Base-by-base conservation (phyloP, 2,113 vertebrate species). In the Semnornis frantzii region DNA sequence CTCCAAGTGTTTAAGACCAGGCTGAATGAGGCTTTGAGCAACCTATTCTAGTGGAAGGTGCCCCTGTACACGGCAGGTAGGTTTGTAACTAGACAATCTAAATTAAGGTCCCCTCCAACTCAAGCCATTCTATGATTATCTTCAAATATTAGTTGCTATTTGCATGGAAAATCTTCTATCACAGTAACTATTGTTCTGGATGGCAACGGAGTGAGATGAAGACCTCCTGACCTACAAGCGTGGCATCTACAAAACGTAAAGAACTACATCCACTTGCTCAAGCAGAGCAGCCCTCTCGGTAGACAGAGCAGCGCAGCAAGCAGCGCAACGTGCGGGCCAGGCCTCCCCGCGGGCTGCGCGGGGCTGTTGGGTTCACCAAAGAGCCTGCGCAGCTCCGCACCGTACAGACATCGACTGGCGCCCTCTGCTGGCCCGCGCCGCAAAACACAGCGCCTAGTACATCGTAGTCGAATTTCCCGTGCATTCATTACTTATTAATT, bases 361-460 rank as follows among this genome's bases (percentile, higher is more conserved):
- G 25, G 30, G 25, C 63, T 28, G 15, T 52, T 21, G 57, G 68
- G 39, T 42, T 1, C 50, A n/a, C 0, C 8, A 13, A 55, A 4
- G 34, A 5, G 19, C 66, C 71, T 4, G 34, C 69, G 20, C 10
- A 58, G 75, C 39, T 71, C 62, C 31, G 4, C 13, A 44, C 21
- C 16, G 39, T 63, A 72, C 0, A 55, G 59, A 54, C 71, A 64
- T 83, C 25, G 68, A 19, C 31, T 65, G 15, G 75, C 94, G 94
- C 93, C 94, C 93, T 96, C 96, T 97, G 81, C 94, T 77, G 96
- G 95, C 62, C 48, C 31, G 14, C 44, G 19, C 65, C 57, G 2
- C 34, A 46, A 64, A 55, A 10, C 10, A 59, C n/a, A 8, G 44
- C 10, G 68, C 8, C 81, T 12, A 62, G 25, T 15, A 33, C 9